These are phyloP conservation scores for Cotesia glomerata DNA, from an alignment of 1,140 invertebrate genomes.

Conservation along the genomic window DNA sequence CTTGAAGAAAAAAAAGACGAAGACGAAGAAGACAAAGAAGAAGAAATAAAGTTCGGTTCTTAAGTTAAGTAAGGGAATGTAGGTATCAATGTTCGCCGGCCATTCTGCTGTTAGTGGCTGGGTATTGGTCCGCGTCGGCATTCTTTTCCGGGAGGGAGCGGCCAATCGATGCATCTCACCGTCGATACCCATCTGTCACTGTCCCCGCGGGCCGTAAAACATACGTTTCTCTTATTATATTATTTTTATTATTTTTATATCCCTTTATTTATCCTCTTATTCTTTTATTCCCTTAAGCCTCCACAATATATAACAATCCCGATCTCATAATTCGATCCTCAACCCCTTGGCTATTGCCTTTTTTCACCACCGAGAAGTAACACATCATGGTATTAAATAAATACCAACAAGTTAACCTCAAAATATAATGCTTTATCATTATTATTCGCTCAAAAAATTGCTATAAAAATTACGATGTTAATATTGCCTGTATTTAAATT, in stretches of 20 bases:
- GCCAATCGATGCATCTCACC: conserved; percentile 62
- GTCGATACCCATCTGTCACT: conserved; percentile 63
- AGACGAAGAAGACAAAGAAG: conserved; percentile 27
- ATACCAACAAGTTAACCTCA: no score
- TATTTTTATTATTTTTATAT: conserved; percentile 32
- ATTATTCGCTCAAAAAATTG: no score
- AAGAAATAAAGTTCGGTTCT: no score
- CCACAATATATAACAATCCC: neutral
- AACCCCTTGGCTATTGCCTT: neutral
- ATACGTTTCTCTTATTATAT: conserved; percentile 24
- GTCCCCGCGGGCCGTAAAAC: conserved; percentile 45
- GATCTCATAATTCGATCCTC: conserved; percentile 9
- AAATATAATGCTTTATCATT: no score
- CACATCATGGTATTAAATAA: no score
- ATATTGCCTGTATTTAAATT: no score
- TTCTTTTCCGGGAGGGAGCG: conserved; percentile 62
- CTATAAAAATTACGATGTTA: no score
- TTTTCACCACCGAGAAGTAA: no score
- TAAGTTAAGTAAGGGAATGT: conserved; percentile 28
- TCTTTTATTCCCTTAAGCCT: conserved; percentile 18
- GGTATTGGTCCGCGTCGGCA: conserved; percentile 59
- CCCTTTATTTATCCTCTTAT: conserved; percentile 15
- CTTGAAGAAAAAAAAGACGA: conserved; percentile 24
- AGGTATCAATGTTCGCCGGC: conserved; percentile 51
- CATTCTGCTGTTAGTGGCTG: conserved; percentile 57